phyloP scores from a whole-genome alignment of 2,113 vertebrate genomes.

The Mastomys coucha region DNA sequence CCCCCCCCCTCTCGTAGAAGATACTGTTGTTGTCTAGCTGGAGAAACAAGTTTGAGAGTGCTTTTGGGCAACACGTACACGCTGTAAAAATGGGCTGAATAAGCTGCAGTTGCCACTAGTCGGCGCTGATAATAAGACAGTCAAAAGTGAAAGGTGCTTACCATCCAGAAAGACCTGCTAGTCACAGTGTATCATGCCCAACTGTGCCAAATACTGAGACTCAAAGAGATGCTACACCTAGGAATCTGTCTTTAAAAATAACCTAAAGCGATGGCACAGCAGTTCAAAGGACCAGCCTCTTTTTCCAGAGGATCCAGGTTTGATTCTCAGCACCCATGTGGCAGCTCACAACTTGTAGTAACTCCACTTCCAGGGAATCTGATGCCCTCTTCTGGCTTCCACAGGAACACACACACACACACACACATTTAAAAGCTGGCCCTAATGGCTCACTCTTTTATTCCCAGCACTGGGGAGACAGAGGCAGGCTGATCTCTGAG shows the following conservation, averaged over 20 bases:
- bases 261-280: neutral
- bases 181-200: neutral
- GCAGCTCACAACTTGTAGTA: neutral
- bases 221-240: neutral
- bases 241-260: neutral
- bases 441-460: neutral
- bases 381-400: neutral
- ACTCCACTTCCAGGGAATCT: neutral
- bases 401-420: neutral
- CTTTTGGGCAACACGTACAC: accelerated
- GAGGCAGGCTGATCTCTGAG: neutral
- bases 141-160: neutral
- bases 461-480: neutral
- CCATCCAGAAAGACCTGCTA: neutral
- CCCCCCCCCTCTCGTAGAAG: neutral
- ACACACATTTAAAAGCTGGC: neutral
- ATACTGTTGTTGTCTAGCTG: neutral
- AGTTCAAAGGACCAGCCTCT: neutral
- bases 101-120: constrained; percentile 56
- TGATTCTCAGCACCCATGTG: neutral
- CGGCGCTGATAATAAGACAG: constrained; percentile 36
- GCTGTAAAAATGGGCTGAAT: neutral
- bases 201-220: constrained; percentile 25
- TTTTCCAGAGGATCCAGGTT: neutral
- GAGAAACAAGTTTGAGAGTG: neutral